phyloP scores from a whole-genome alignment of 2,888 invertebrate genomes.

The Mellilla xanthometata region DNA sequence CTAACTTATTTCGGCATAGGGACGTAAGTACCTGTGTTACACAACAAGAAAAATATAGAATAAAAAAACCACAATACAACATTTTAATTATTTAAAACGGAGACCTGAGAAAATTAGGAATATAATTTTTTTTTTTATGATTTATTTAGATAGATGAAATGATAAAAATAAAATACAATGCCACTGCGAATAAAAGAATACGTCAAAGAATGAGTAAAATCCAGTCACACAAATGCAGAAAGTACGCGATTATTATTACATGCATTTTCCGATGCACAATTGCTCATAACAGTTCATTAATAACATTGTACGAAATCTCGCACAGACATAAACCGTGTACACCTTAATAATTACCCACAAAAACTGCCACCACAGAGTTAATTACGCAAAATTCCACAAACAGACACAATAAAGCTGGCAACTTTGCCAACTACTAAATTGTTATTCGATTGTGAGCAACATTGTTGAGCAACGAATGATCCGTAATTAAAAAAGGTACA shows the following conservation, averaged over 20 bases:
- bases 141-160: no score
- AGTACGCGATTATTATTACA: constrained; percentile 18
- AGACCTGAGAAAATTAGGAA: no score
- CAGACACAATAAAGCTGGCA: constrained; percentile 48
- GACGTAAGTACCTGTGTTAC: no score
- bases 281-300: constrained; percentile 57
- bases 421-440: constrained; percentile 43
- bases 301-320: constrained; percentile 58
- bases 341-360: constrained; percentile 60
- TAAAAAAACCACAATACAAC: no score
- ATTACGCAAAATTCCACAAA: constrained; percentile 76
- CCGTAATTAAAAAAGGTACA: constrained; percentile 30
- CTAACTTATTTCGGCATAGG: no score
- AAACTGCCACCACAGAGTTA: constrained; percentile 71
- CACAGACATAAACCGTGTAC: constrained; percentile 51
- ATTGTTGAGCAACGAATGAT: constrained; percentile 38
- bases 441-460: constrained; percentile 56
- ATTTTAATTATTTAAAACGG: no score
- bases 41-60: no score
- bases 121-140: no score
- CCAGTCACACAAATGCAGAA: neutral
- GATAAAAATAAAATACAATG: no score
- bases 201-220: neutral
- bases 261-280: constrained; percentile 36
- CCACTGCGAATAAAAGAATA: no score